Evolutionary conservation across 2,797 vertebrate species (phyloP).

Genomic region (Sebastes aleutianus): DNA sequence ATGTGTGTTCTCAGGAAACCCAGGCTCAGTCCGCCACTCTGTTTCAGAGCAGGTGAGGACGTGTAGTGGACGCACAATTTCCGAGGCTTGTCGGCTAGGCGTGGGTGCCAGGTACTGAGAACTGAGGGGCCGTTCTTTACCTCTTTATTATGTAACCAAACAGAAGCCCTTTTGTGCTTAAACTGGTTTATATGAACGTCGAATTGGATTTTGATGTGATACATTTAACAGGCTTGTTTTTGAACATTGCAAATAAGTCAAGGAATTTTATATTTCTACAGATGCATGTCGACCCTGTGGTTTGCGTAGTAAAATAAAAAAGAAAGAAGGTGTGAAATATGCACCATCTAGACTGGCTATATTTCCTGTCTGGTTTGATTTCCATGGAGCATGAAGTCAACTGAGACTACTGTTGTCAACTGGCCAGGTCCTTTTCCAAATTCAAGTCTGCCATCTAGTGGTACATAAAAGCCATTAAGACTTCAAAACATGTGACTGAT

Average conservation of each 20-base stretch:
- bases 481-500: not conserved
- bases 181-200: conserved; percentile 4
- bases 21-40: conserved; percentile 61
- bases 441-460: conserved; percentile 85
- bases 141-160: conserved; percentile 49
- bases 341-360: conserved; percentile 14
- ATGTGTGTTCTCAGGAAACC: conserved; percentile 80
- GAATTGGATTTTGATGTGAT: conserved; percentile 47
- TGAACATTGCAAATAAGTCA: conserved; percentile 39
- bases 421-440: conserved; percentile 55
- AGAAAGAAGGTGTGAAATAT: conserved; percentile 45
- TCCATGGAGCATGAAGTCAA: conserved; percentile 44
- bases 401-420: conserved; percentile 23
- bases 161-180: conserved; percentile 61
- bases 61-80: conserved; percentile 74
- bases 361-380: conserved; percentile 56
- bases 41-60: conserved; percentile 78
- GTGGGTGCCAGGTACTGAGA: conserved; percentile 49
- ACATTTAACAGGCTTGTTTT: conserved; percentile 44
- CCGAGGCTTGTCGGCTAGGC: conserved; percentile 69
- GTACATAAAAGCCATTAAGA: conserved; percentile 16
- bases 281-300: conserved; percentile 20
- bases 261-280: conserved; percentile 11
- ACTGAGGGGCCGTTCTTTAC: conserved; percentile 56
- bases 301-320: conserved; percentile 17